Base-by-base conservation (phyloP, 2,888 invertebrate species). In the Amblyteles armatorius region DNA sequence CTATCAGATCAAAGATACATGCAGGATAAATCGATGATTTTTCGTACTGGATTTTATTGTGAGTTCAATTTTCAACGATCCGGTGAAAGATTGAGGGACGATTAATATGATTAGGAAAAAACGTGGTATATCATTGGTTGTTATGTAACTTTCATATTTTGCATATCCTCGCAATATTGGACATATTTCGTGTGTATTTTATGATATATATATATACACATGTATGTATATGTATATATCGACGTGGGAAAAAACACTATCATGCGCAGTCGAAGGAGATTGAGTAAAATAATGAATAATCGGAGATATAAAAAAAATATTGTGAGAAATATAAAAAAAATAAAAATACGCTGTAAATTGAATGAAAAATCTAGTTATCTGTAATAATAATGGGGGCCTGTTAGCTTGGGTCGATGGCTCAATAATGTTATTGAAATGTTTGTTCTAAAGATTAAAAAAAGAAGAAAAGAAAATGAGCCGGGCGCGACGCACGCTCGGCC, bases 141-240 rank as follows among this genome's bases (percentile, higher is more conserved):
- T 73, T 77, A 80, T 79, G 76, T 85, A 81, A 57, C 74, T 85
- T 83, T 88, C 86, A 84, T 79, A 87, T 88, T 90, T 86, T 79
- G 88, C 88, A 89, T 89, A 90, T 89, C 88, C 84, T 83, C 89
- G 80, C 86, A 82, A 89, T 89, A 85, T 84, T 89, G 87, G 88
- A 84, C 84, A 82, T 19, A 67, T 77, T 73, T 79, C 36, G 73
- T 74, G 74, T 68, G 76, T 78, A 84, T 76, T 48, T 65, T 76
- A 72, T 74, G 69, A 50, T 83, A 80, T 79, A 57, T 57, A 57
- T 57, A 13, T 48, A 50, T 83, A 80, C 79, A 26, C 13, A 57
- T 57, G 7, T 55, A 55, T 11, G 11, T 48, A 4, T 48, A 48
- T 57, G 4, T 57, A 57, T 57, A 57, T 57, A 57, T 57, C 76